phyloP scores from a whole-genome alignment of 2,113 vertebrate genomes.

The Hipposideros armiger region DNA sequence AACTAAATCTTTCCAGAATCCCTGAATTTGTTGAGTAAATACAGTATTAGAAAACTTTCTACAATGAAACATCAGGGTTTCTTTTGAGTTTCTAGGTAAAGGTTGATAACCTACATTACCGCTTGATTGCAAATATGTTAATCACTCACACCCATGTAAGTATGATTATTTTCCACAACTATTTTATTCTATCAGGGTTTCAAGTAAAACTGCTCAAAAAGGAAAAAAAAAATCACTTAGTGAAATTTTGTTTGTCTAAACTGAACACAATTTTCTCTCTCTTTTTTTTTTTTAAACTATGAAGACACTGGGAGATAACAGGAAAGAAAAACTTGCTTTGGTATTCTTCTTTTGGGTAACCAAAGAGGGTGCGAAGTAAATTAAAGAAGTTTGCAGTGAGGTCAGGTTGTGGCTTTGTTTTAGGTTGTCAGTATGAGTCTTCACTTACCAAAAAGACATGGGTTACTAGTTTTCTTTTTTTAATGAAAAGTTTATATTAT shows the following conservation, averaged over 20 bases:
- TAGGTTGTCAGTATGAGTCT: background rate
- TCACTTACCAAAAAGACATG: background rate
- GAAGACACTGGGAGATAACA: conserved; percentile 43
- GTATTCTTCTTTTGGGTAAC: background rate
- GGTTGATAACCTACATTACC: background rate
- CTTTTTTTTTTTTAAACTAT: background rate
- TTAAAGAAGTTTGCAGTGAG: background rate
- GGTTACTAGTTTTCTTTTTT: conserved; percentile 6
- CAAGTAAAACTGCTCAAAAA: conserved; percentile 55
- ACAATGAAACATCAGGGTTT: conserved; percentile 38
- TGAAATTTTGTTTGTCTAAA: background rate
- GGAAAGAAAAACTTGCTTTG: conserved; percentile 38
- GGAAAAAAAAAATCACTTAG: background rate
- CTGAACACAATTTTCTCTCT: background rate
- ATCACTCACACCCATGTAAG: background rate
- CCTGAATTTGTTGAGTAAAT: conserved; percentile 1
- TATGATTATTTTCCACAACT: conserved; percentile 2
- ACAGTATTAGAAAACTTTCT: conserved; percentile 49
- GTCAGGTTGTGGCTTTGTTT: background rate
- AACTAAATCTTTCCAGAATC: conserved; percentile 33
- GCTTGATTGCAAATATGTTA: background rate
- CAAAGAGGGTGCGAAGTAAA: background rate
- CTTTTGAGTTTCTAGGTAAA: conserved; percentile 26
- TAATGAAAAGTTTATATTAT: background rate
- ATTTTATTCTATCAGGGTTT: conserved; percentile 52